Percentiles rank a stretch among this genome's conserved stretches.
These are phyloP conservation scores for Myzus persicae DNA, from an alignment of 1,140 invertebrate genomes.

Conservation along the genomic window DNA sequence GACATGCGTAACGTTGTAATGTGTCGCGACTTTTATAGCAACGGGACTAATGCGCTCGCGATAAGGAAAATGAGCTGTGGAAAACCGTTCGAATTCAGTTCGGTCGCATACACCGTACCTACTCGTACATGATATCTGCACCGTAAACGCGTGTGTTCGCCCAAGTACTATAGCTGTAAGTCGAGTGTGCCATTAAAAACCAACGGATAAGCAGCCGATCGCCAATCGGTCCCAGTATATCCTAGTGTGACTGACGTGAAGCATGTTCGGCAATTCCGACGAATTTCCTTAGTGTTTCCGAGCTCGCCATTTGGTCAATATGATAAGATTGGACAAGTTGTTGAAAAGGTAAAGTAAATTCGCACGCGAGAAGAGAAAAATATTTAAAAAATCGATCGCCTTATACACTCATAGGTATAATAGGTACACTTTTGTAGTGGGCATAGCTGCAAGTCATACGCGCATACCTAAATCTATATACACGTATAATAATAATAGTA, in stretches of 20 bases:
- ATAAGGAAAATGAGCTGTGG: not conserved
- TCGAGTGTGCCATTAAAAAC: not conserved
- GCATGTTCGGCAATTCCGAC: not conserved
- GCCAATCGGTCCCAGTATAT: not conserved
- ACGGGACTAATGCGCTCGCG: not conserved
- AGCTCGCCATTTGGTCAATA: not conserved
- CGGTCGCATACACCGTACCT: not conserved
- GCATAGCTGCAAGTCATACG: not conserved
- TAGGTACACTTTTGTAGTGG: not conserved
- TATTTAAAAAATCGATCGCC: not conserved
- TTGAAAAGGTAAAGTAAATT: constrained; percentile 38
- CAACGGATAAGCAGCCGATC: not conserved
- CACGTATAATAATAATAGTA: not conserved
- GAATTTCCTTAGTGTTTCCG: not conserved
- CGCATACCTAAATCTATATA: not conserved
- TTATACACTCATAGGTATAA: not conserved
- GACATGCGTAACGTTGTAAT: not conserved
- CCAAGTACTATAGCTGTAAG: not conserved
- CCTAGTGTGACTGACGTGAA: not conserved
- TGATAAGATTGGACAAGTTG: constrained; percentile 41
- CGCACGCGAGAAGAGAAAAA: not conserved
- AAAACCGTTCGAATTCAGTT: not conserved
- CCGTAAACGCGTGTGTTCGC: not conserved
- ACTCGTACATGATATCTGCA: not conserved
- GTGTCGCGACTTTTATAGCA: not conserved